Percentiles rank a stretch among this genome's conserved stretches.
Evolutionary conservation across 2,888 invertebrate genomes (phyloP).

Genomic region (Tribolium freemani): DNA sequence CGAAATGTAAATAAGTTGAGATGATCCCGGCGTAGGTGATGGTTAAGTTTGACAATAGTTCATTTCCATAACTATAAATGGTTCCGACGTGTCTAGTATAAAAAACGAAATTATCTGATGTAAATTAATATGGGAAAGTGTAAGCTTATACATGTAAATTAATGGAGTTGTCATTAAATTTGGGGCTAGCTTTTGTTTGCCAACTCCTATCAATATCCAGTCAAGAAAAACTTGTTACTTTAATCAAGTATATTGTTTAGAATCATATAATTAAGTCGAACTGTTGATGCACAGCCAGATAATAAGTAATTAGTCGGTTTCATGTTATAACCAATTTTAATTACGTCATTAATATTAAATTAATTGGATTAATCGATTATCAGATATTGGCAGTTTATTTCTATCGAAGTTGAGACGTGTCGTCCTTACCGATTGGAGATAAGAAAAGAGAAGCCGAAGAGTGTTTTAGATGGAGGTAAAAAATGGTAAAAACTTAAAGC

Average conservation of each 20-base stretch:
- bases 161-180: constrained; percentile 33
- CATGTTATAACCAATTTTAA: constrained; percentile 32
- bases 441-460: background rate
- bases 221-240: constrained; percentile 37
- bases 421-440: constrained; percentile 12
- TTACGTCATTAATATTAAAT: constrained; percentile 36
- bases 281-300: constrained; percentile 35
- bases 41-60: constrained; percentile 30
- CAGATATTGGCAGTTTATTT: constrained; percentile 3
- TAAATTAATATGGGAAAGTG: constrained; percentile 21
- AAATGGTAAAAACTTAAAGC: constrained; percentile 20
- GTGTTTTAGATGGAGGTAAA: background rate
- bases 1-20: constrained; percentile 18
- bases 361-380: constrained; percentile 41
- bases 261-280: constrained; percentile 40
- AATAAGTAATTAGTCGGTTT: constrained; percentile 35
- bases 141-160: constrained; percentile 13
- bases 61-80: constrained; percentile 31
- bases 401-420: background rate
- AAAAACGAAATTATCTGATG: constrained; percentile 22
- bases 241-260: constrained; percentile 40
- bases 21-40: constrained; percentile 20
- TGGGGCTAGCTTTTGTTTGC: constrained; percentile 21
- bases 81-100: background rate
- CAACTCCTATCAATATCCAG: constrained; percentile 21